These are phyloP conservation scores for Polyommatus iphigenia DNA, from an alignment of 2,888 invertebrate genomes.

Conservation along the genomic window DNA sequence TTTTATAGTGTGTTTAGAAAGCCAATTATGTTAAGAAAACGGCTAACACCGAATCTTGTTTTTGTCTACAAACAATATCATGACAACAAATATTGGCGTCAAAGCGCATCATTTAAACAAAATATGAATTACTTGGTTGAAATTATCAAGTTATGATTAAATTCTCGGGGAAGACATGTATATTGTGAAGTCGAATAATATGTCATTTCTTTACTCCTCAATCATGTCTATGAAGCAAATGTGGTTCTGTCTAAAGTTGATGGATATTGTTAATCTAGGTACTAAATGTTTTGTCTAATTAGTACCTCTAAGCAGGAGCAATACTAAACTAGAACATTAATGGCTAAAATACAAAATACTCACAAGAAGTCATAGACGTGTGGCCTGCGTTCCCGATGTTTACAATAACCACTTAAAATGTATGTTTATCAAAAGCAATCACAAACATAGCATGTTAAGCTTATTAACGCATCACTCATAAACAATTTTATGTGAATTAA, in stretches of 20 bases:
- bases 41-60: not conserved
- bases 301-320: not conserved
- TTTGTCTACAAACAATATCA: constrained; percentile 6
- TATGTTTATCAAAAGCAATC: constrained; percentile 58
- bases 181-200: constrained; percentile 3
- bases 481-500: constrained; percentile 53
- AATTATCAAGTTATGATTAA: constrained; percentile 7
- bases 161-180: not conserved
- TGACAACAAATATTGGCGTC: not conserved
- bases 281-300: not conserved
- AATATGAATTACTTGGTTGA: not conserved
- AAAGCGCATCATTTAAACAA: not conserved
- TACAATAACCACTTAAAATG: constrained; percentile 71
- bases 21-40: not conserved
- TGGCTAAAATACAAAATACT: constrained; percentile 61
- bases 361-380: constrained; percentile 80
- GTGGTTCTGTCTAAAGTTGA: not conserved
- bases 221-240: constrained; percentile 14
- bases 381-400: constrained; percentile 74
- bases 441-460: constrained; percentile 65
- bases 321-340: constrained; percentile 47
- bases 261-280: not conserved
- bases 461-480: constrained; percentile 59
- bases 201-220: constrained; percentile 7
- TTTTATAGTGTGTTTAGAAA: not conserved